A percentile compares a stretch with the other conserved stretches of the same genome.
Evolutionary conservation across 2,888 invertebrate species (phyloP).

Genomic region (Taenaris catops): DNA sequence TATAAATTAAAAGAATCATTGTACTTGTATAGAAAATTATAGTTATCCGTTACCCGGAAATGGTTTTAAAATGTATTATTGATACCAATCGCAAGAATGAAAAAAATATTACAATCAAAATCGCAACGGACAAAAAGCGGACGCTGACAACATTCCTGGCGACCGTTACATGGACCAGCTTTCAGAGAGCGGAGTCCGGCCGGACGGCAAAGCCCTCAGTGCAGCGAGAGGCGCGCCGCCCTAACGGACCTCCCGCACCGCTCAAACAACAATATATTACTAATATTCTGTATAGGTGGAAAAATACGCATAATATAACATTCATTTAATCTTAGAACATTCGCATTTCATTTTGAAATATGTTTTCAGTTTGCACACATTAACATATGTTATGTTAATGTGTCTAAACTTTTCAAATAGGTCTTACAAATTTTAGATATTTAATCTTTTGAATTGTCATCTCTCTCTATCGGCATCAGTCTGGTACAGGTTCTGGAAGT

Average conservation of each 20-base stretch:
- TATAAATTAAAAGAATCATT: conserved; percentile 4
- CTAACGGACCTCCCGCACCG: conserved; percentile 41
- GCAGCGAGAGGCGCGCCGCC: conserved; percentile 31
- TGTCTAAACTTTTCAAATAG: too few species aligned
- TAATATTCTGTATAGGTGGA: too few species aligned
- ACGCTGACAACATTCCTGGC: conserved; percentile 63
- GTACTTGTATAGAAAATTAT: conserved; percentile 1
- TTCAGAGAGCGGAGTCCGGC: conserved; percentile 27
- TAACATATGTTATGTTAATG: too few species aligned
- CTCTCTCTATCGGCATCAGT: too few species aligned
- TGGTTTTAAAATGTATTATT: conserved; percentile 33
- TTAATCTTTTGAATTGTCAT: too few species aligned
- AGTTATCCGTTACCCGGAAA: conserved; percentile 9
- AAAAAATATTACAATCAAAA: conserved; percentile 43
- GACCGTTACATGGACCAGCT: conserved; percentile 65
- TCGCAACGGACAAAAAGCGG: conserved; percentile 57
- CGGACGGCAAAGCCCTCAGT: conserved; percentile 11
- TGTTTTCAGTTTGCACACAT: too few species aligned
- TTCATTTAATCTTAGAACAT: too few species aligned
- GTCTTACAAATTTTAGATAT: too few species aligned
- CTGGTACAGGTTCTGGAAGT: too few species aligned
- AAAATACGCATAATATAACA: too few species aligned
- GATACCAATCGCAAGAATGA: conserved; percentile 41
- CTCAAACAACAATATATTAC: too few species aligned
- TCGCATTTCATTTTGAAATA: too few species aligned